Conservation (phyloP, 2,888 invertebrate species). For the Charanyca ferruginea region DNA sequence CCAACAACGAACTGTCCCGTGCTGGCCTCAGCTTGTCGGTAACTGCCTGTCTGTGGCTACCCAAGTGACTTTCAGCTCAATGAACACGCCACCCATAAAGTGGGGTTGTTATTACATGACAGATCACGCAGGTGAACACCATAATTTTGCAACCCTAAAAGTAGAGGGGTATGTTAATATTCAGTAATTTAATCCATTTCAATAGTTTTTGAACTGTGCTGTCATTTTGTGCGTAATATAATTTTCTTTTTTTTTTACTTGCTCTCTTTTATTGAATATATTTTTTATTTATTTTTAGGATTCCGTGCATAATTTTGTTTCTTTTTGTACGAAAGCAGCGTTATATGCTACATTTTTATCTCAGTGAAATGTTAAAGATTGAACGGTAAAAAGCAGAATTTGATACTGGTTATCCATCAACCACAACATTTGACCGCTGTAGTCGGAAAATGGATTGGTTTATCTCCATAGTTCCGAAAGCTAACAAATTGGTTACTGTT, state of each 20-base stretch:
- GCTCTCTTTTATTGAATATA: conserved; percentile 7
- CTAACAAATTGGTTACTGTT: conserved; percentile 11
- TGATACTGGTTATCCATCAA: conserved; percentile 20
- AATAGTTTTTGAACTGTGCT: too few species aligned
- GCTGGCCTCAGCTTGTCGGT: conserved; percentile 44
- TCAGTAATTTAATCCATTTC: too few species aligned
- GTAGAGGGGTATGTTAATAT: too few species aligned
- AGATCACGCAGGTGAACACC: conserved; percentile 31
- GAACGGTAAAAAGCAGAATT: neutral
- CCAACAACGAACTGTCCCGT: conserved; percentile 35
- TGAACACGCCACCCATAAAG: conserved; percentile 59
- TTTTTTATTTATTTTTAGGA: neutral
- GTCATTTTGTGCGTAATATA: neutral
- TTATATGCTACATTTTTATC: too few species aligned
- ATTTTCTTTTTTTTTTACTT: neutral
- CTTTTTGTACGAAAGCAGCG: neutral
- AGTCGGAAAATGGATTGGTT: conserved; percentile 14
- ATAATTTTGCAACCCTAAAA: neutral
- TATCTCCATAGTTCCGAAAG: conserved; percentile 3
- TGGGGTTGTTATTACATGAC: conserved; percentile 39
- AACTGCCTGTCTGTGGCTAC: conserved; percentile 57
- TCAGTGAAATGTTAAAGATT: neutral
- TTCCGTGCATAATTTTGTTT: neutral
- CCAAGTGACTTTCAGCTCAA: conserved; percentile 64
- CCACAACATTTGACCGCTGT: conserved; percentile 5